These are phyloP conservation scores for Neodiprion lecontei DNA, from an alignment of 1,140 invertebrate genomes.

Conservation along the genomic window DNA sequence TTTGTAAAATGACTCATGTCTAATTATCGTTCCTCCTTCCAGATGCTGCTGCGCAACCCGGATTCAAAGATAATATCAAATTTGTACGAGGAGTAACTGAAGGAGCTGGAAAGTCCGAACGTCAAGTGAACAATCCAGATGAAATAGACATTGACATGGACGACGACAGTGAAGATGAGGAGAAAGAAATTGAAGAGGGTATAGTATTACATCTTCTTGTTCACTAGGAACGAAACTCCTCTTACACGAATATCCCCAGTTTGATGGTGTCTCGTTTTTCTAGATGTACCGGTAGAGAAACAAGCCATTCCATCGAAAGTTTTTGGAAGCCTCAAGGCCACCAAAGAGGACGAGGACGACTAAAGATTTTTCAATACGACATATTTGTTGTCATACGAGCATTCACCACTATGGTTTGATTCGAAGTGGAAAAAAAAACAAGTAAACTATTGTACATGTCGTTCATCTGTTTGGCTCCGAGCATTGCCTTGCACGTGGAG, in stretches of 20 bases:
- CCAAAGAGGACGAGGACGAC: constrained; percentile 46
- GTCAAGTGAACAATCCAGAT: constrained; percentile 85
- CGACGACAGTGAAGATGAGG: constrained; percentile 71
- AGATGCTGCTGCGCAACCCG: constrained; percentile 48
- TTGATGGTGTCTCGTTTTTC: constrained; percentile 42
- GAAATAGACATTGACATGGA: constrained; percentile 90
- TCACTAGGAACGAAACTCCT: neutral
- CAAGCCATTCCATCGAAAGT: constrained; percentile 84
- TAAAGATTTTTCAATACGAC: neutral
- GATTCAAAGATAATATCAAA: constrained; percentile 72
- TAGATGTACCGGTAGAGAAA: constrained; percentile 78
- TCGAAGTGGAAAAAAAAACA: no score
- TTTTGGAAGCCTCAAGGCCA: constrained; percentile 77
- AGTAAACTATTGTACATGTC: no score
- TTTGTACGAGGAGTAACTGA: constrained; percentile 89
- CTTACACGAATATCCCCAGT: no score
- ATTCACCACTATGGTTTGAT: no score
- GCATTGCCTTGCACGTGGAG: no score
- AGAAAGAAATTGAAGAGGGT: constrained; percentile 59
- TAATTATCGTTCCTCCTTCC: constrained; percentile 24
- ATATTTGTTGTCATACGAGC: no score
- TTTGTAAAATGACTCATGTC: neutral
- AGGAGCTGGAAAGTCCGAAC: constrained; percentile 73
- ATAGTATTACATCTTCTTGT: constrained; percentile 20
- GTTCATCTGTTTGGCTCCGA: no score